Base-by-base conservation (phyloP, 2,888 invertebrate genomes). In the Leucoptera coffeella region DNA sequence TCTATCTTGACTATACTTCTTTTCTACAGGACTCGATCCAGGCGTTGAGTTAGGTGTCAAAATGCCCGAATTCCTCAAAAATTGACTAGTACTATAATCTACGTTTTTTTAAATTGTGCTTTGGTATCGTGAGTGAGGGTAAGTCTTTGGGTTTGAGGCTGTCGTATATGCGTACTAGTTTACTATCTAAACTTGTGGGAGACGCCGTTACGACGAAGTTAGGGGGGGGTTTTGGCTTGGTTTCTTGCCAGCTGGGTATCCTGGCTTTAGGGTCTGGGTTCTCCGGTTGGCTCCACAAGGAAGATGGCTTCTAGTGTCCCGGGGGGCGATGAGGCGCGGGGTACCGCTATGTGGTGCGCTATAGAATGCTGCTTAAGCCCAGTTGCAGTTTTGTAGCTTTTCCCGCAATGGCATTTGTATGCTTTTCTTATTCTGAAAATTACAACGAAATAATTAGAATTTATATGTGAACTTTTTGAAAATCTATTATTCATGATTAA, bases 341-440 rank as follows among this genome's bases (percentile, higher is more conserved):
- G 15, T 8, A 10, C 4, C 22, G 39, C 46, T 13, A 52, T 45
- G 40, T 62, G 61, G 26, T 59, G 56, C 0, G 51, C 34, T 32
- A 52, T 45, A 2, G 80, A 76, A 52, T 89, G 88, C 43, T 76
- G 80, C 48, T 83, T 84, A 43, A 89, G 72, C 30, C 86, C 85
- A 55, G 83, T 82, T 26, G 80, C 74, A 35, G 86, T 85, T 64
- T 85, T 85, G 71, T 89, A 89, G 52, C 80, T 85, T 73, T 88
- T 89, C 43, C 86, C 86, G 69, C 89, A 89, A 50, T 81, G 80
- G 56, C 88, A 89, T 53, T 82, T 83, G 69, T 80, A 87, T 22
- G 79, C 80, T 67, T 87, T 87, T 54, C 79, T 80, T 50, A 84
- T 75, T 67, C 85, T 85, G 67, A 21, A 73, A 58, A 26, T 59